phyloP scores from a whole-genome alignment of 2,113 vertebrate species.

The Psilopogon haemacephalus region DNA sequence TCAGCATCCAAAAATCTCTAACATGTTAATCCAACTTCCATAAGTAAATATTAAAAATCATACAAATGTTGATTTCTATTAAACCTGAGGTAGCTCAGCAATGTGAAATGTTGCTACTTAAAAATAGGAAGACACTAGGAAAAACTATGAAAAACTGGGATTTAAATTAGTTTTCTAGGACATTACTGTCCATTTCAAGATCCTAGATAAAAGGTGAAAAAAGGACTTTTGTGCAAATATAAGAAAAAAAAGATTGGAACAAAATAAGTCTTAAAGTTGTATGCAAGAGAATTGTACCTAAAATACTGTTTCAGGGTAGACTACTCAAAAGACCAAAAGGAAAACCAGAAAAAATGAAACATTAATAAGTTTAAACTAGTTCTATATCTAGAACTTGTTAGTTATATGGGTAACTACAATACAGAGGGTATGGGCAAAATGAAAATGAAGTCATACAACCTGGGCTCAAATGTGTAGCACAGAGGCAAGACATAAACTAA shows the following conservation, averaged over 20 bases:
- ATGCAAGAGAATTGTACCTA: neutral
- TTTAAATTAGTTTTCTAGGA: neutral
- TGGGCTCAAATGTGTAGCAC: neutral
- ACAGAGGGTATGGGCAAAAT: neutral
- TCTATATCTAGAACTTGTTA: neutral
- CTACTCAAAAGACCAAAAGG: neutral
- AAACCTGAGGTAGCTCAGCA: neutral
- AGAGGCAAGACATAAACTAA: slow-evolving; percentile 34
- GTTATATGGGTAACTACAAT: neutral
- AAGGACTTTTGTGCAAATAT: neutral
- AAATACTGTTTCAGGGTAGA: neutral
- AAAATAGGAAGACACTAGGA: neutral
- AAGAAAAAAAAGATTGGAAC: neutral
- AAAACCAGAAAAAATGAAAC: neutral
- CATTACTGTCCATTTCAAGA: neutral
- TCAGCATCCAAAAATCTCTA: neutral
- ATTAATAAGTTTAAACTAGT: neutral
- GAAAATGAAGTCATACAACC: slow-evolving; percentile 46
- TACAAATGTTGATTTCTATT: neutral
- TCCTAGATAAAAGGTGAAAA: neutral
- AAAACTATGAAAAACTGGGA: neutral
- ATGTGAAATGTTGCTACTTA: neutral
- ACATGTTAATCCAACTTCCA: neutral
- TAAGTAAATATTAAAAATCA: neutral
- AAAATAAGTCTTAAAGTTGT: neutral